Base-by-base conservation (phyloP, 2,888 invertebrate genomes). In the Cremastinae sp. region DNA sequence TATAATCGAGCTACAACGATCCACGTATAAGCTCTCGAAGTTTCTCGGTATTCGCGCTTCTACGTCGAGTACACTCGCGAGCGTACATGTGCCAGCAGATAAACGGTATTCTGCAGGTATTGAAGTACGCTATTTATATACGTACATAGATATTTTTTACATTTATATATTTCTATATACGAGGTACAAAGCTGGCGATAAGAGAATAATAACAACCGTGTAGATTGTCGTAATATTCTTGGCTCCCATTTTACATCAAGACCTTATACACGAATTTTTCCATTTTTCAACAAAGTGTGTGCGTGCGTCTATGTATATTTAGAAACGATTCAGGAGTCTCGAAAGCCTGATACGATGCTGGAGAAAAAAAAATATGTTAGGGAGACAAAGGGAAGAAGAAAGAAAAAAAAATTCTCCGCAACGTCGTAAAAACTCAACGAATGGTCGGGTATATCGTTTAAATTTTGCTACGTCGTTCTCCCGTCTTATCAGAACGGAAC, bases 131-230 rank as follows among this genome's bases (percentile, higher is more conserved):
- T 10, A 10, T 14, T 28, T 28, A 14, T 49, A n/a, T 47, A 34
- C 22, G 34, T 12, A n/a, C 12, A 5, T 28, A 28, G 16, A 22
- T 22, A 38, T 49, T 45, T 28, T 14, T 36, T 14, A 14, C 9
- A 54, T 36, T 36, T 41, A 14, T 38, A 38, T 49, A 56, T 45
- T 28, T 34, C 14, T 14, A 14, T 18, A 54, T 54, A 54, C 4
- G 16, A 54, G 34, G 54, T 38, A 54, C 8, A 54, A 54, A 54
- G 16, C 78, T 74, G 75, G 78, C 82, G 83, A 83, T 85, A 83
- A 84, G 83, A 82, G 84, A 84, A 83, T 84, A 83, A 81, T 81
- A 82, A 75, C 78, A 82, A 82, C 82, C 69, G 56, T 9, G 45
- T 34, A 51, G 43, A 53, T 59, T 65, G 34, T 36, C 53, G 1